These are phyloP conservation scores for Pseudomugil tenellus DNA, from an alignment of 2,797 vertebrate species.

Conservation along the genomic window DNA sequence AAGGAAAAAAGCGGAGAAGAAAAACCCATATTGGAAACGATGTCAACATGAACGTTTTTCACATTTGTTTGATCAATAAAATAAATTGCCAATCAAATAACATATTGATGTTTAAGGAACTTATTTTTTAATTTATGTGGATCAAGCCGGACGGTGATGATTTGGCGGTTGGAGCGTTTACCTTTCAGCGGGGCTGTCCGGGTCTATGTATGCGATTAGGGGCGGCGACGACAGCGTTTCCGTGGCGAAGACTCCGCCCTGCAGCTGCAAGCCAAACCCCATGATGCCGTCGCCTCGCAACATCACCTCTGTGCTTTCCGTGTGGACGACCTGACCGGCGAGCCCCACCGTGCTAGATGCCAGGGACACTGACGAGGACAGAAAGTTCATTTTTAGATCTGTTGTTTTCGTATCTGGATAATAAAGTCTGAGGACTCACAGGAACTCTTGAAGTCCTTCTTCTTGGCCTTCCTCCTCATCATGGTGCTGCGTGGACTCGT, in stretches of 20 bases:
- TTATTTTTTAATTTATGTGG: no score
- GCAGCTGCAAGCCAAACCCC: slow-evolving; percentile 97
- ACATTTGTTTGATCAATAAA: no score
- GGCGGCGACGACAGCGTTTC: slow-evolving; percentile 97
- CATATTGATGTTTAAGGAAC: no score
- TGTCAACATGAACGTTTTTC: no score
- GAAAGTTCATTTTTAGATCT: no score
- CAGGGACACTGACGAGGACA: slow-evolving; percentile 87
- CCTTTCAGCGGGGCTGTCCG: slow-evolving; percentile 93
- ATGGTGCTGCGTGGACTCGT: slow-evolving; percentile 95
- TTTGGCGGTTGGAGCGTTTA: neutral
- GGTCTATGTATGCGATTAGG: slow-evolving; percentile 97
- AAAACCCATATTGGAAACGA: no score
- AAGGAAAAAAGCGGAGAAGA: no score
- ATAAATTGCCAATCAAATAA: no score
- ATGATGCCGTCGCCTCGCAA: slow-evolving; percentile 93
- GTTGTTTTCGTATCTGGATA: neutral
- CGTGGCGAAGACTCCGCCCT: slow-evolving; percentile 96
- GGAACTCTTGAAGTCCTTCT: slow-evolving; percentile 99
- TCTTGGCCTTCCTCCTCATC: slow-evolving; percentile 95
- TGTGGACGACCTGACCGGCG: slow-evolving; percentile 97
- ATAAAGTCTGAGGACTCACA: slow-evolving; percentile 81
- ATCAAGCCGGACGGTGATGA: no score
- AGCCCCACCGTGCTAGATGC: slow-evolving; percentile 96
- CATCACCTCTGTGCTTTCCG: slow-evolving; percentile 94